These are phyloP conservation scores for Aphelocoma californica DNA, from an alignment of 2,797 vertebrate genomes.

Conservation along the genomic window DNA sequence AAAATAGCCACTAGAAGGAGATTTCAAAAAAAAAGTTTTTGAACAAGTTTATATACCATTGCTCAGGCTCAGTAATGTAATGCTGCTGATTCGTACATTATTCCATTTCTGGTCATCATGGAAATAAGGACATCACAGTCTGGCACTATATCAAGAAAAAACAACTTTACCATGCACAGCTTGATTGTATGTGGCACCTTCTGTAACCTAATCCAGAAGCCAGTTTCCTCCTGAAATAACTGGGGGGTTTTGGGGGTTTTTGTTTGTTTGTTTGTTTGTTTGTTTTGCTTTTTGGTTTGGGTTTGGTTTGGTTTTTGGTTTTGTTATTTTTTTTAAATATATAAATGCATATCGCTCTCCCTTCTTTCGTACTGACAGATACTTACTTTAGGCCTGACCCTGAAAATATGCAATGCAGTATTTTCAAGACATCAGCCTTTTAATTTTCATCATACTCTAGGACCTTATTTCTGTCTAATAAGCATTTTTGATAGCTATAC, in stretches of 20 bases:
- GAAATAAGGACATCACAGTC: background rate
- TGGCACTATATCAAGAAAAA: background rate
- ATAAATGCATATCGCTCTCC: rapidly evolving
- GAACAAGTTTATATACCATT: background rate
- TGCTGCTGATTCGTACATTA: background rate
- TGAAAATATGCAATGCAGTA: background rate
- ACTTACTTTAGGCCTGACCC: background rate
- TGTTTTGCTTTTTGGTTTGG: background rate
- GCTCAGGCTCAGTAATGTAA: background rate
- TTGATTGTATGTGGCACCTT: background rate
- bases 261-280: no score
- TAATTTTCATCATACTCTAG: background rate
- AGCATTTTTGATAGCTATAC: background rate
- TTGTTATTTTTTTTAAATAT: background rate
- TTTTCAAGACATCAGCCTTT: background rate
- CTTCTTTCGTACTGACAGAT: background rate
- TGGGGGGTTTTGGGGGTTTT: rapidly evolving
- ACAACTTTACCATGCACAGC: background rate
- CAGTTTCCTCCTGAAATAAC: background rate
- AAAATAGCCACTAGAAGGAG: background rate
- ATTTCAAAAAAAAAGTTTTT: background rate
- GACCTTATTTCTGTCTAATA: background rate
- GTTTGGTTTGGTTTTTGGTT: no score
- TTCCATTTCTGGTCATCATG: background rate
- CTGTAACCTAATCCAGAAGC: background rate